Evolutionary conservation across 2,113 vertebrate genomes (phyloP), one percentile per base, ranked within the genome.

Genomic region (Amblyornis subalaris): DNA sequence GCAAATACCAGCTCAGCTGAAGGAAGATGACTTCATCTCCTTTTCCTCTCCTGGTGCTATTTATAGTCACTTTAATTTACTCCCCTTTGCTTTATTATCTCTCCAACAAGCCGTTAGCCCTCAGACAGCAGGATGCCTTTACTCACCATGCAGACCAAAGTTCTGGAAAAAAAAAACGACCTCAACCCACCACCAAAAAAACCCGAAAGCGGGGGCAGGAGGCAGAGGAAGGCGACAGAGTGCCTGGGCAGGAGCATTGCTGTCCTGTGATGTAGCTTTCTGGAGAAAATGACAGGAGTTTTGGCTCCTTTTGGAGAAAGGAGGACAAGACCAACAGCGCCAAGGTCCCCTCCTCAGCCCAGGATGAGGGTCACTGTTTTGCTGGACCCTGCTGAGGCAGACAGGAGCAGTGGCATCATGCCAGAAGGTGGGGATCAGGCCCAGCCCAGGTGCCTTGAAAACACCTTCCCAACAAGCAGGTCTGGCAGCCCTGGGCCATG

Each of bases 61-160:
- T 97, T 97, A 97, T 97, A 97, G 95, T 57, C 88, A 85, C 95
- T 97, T 97, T 96, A 96, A 97, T 97, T 97, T 95, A 97, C 96
- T 97, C 96, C 93, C 92, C 91, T 96, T 97, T 96, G 96, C 96
- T 97, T 97, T 97, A 97, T 97, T 97, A 97, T 97, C 97, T 96
- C 95, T 96, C 94, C 91, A 88, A 93, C 90, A 96, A 95, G 94
- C 97, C 85, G 72, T 94, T 97, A 96, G 94, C 96, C 96, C 89
- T 93, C 90, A 93, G 93, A 91, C 88, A 89, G 94, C 94, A 96
- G 88, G 96, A 95, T 95, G 93, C 84, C 89, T 94, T 96, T 95
- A 81, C 88, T 96, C 94, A 80, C 90, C 74, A 88, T 24, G 44
- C 84, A 81, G 85, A 58, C 75, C 54, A 84, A 91, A 71, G 60